phyloP scores from a whole-genome alignment of 1,140 invertebrate genomes.

The Heliothis subflexa region DNA sequence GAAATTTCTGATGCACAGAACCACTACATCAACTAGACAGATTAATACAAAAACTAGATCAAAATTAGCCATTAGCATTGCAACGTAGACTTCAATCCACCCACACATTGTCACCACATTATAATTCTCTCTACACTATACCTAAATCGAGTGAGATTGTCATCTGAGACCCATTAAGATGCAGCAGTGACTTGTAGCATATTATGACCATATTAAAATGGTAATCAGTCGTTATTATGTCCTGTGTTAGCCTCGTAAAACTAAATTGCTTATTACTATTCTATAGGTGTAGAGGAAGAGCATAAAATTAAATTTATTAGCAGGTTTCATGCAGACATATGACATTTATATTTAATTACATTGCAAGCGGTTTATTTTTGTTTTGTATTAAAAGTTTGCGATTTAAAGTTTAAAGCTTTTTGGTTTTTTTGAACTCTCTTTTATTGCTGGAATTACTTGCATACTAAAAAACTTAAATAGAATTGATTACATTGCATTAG shows the following conservation, averaged over 20 bases:
- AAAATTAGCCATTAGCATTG: not conserved
- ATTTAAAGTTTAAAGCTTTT: too few species aligned
- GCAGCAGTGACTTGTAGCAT: not conserved
- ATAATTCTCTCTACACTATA: conserved; percentile 5
- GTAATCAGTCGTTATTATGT: conserved; percentile 40
- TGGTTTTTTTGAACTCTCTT: too few species aligned
- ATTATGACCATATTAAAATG: conserved; percentile 48
- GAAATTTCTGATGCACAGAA: too few species aligned
- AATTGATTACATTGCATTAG: too few species aligned
- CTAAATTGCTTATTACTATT: conserved; percentile 47
- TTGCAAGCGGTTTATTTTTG: too few species aligned
- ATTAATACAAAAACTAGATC: too few species aligned
- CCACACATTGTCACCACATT: not conserved
- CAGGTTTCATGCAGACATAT: not conserved
- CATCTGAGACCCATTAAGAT: conserved; percentile 29
- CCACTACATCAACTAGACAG: too few species aligned
- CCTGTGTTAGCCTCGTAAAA: conserved; percentile 40
- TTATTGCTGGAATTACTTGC: too few species aligned
- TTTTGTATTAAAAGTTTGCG: too few species aligned
- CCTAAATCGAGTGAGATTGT: conserved; percentile 27
- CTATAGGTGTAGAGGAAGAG: conserved; percentile 27
- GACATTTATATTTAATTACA: not conserved
- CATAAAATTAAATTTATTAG: conserved; percentile 35
- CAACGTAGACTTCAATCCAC: not conserved
- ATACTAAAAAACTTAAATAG: too few species aligned